Percentiles rank a stretch among this genome's conserved stretches.
Conservation (phyloP, 2,888 invertebrate species). For the Eupithecia pulchellata region DNA sequence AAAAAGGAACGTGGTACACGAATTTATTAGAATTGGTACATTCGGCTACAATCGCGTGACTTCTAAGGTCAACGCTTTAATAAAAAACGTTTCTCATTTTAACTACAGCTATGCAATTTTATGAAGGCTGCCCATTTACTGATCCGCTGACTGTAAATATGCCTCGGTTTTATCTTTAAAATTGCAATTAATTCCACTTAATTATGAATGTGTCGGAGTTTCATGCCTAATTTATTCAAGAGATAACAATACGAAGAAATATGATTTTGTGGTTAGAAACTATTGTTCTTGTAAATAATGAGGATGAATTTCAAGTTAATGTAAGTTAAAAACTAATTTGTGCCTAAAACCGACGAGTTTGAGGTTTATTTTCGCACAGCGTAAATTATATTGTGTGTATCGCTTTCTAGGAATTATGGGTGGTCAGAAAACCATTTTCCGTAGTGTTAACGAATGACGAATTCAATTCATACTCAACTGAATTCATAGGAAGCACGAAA, state of each 20-base stretch:
- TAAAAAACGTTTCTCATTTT: slow-evolving; percentile 10
- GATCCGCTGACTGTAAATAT: slow-evolving; percentile 18
- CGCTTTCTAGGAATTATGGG: not conserved
- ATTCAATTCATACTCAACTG: not conserved
- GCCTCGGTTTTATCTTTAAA: slow-evolving; percentile 26
- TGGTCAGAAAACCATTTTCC: not conserved
- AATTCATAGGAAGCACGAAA: slow-evolving; percentile 4
- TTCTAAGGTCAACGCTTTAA: slow-evolving; percentile 14
- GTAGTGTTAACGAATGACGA: not conserved
- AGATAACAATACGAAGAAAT: slow-evolving; percentile 32
- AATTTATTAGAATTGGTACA: slow-evolving; percentile 12
- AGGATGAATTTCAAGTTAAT: not conserved
- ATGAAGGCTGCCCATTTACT: slow-evolving; percentile 14
- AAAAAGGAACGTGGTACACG: slow-evolving; percentile 1
- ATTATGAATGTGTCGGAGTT: slow-evolving; percentile 26
- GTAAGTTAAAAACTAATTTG: not conserved
- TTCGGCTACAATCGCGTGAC: slow-evolving; percentile 8
- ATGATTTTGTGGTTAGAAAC: slow-evolving; percentile 15
- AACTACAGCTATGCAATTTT: slow-evolving; percentile 12
- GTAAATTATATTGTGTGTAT: not conserved
- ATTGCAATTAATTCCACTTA: slow-evolving; percentile 26
- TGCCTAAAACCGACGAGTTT: not conserved
- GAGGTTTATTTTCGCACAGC: not conserved
- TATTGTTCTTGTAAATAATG: slow-evolving; percentile 7
- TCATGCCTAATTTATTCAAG: slow-evolving; percentile 31